phyloP scores from a whole-genome alignment of 2,113 vertebrate genomes.

The Martes martes region DNA sequence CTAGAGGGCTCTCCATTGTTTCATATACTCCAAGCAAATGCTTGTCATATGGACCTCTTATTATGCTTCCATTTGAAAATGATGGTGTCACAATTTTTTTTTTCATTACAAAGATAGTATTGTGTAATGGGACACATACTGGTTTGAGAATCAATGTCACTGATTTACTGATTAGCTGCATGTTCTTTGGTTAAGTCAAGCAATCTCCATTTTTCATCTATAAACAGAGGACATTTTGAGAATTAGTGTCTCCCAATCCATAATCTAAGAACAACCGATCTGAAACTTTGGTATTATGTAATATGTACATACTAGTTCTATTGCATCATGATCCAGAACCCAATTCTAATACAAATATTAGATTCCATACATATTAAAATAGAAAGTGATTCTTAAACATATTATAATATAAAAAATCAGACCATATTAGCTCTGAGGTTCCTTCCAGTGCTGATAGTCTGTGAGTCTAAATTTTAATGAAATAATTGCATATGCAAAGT shows the following conservation, averaged over 20 bases:
- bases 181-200: neutral
- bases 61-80: neutral
- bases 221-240: neutral
- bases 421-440: neutral
- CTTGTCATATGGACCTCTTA: neutral
- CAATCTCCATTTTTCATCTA: neutral
- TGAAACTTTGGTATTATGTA: neutral
- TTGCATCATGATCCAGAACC: neutral
- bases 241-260: neutral
- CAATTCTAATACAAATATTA: neutral
- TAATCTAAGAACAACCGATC: neutral
- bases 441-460: neutral
- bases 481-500: neutral
- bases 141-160: neutral
- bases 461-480: neutral
- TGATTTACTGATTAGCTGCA: neutral
- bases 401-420: neutral
- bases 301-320: neutral
- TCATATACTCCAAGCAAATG: slow-evolving; percentile 42
- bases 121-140: neutral
- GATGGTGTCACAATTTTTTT: neutral
- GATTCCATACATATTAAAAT: slow-evolving; percentile 25
- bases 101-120: neutral
- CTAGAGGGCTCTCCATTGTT: neutral
- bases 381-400: neutral